phyloP scores from a whole-genome alignment of 37 sponge, comb jelly and placozoan genomes.

The Tethya wilhelma region DNA sequence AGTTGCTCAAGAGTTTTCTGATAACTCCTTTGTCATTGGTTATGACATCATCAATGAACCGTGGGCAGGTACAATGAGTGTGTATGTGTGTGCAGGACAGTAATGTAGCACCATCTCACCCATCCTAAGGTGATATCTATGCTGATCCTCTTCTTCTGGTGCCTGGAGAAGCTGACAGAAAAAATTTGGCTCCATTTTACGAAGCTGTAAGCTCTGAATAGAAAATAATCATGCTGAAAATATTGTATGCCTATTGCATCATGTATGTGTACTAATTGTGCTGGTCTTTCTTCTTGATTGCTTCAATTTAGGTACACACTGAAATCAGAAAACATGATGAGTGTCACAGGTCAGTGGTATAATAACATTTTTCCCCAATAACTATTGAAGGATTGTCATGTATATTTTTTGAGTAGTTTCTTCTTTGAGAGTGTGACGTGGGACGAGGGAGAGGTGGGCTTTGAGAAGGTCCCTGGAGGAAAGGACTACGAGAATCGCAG shows the following conservation, averaged over 20 bases:
- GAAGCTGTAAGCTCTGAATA: slow-evolving; percentile 53
- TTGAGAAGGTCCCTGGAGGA: slow-evolving; percentile 87
- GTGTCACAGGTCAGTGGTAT: slow-evolving; percentile 60
- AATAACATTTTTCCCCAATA: background rate
- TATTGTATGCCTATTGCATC: no score
- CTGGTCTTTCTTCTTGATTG: no score
- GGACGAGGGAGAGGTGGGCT: slow-evolving; percentile 79
- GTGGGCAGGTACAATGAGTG: slow-evolving; percentile 78
- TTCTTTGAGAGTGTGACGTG: slow-evolving; percentile 87
- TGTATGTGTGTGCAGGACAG: background rate
- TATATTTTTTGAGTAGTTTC: slow-evolving; percentile 46
- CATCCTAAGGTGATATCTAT: slow-evolving; percentile 68
- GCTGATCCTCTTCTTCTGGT: slow-evolving; percentile 53
- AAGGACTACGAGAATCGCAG: slow-evolving; percentile 76
- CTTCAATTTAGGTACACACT: slow-evolving; percentile 33
- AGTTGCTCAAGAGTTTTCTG: slow-evolving; percentile 76
- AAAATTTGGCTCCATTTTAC: slow-evolving; percentile 77
- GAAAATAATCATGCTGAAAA: background rate
- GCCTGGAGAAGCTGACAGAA: slow-evolving; percentile 71
- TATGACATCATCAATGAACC: slow-evolving; percentile 97
- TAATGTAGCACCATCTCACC: background rate
- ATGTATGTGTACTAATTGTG: no score
- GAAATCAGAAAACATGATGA: slow-evolving; percentile 61
- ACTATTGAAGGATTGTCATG: background rate
- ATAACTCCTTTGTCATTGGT: slow-evolving; percentile 68